Conservation (phyloP, 2,888 invertebrate species). For the Euproctis similis region DNA sequence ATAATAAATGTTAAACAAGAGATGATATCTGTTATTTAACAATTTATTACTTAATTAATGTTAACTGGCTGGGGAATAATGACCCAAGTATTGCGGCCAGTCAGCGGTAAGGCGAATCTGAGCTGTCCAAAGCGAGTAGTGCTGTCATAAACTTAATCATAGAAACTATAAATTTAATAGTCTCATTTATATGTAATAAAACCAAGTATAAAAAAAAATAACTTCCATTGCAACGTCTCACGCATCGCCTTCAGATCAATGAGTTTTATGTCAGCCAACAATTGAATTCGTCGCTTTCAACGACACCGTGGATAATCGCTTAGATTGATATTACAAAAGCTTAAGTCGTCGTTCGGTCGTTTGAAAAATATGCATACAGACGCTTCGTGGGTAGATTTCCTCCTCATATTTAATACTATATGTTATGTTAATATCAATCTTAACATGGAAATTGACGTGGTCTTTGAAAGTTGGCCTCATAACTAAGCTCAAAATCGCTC, state of each 20-base stretch:
- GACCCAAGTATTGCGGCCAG: conserved; percentile 27
- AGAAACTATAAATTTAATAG: conserved; percentile 63
- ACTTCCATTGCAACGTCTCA: conserved; percentile 59
- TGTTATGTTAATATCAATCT: conserved; percentile 8
- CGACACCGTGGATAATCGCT: conserved; percentile 63
- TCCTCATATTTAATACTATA: conserved; percentile 12
- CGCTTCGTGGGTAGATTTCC: conserved; percentile 11
- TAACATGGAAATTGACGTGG: conserved; percentile 7
- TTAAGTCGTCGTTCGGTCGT: conserved; percentile 27
- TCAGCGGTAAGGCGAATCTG: conserved; percentile 35
- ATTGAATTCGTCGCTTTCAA: conserved; percentile 57
- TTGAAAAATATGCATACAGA: conserved; percentile 27
- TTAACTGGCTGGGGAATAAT: conserved; percentile 30
- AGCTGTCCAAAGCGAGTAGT: conserved; percentile 41
- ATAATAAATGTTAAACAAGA: conserved; percentile 34
- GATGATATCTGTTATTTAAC: conserved; percentile 35
- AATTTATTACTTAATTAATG: conserved; percentile 49
- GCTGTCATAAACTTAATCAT: conserved; percentile 61
- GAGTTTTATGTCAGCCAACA: conserved; percentile 58
- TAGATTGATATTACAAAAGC: conserved; percentile 52
- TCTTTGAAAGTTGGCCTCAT: too few species aligned
- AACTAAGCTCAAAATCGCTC: too few species aligned
- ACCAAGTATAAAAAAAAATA: conserved; percentile 65
- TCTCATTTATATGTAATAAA: conserved; percentile 70
- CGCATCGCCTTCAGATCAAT: conserved; percentile 57